Evolutionary conservation across 2,797 vertebrate genomes (phyloP).

Genomic region (Eupleurogrammus muticus): DNA sequence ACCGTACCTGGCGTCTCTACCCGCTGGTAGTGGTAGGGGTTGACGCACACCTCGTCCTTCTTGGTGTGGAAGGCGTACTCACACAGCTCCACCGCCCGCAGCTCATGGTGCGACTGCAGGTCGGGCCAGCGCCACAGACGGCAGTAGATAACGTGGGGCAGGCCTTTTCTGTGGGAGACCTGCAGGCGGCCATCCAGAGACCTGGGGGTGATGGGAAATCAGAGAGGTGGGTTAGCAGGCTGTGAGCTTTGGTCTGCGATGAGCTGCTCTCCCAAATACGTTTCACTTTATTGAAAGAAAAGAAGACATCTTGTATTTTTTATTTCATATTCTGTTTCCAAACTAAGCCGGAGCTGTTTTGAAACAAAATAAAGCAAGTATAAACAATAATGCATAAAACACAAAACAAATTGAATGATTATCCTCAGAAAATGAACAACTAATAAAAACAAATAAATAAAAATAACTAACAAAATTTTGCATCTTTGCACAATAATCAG

Average conservation of each 20-base stretch:
- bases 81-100: constrained; percentile 96
- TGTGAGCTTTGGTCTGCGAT: neutral
- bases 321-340: too few species aligned
- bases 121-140: constrained; percentile 99
- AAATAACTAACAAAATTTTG: too few species aligned
- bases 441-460: too few species aligned
- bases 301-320: too few species aligned
- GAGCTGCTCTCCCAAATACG: neutral
- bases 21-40: constrained; percentile 98
- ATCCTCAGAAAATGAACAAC: too few species aligned
- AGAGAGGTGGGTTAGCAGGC: neutral
- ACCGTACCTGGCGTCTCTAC: constrained; percentile 95
- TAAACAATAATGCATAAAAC: too few species aligned
- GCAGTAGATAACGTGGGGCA: constrained; percentile 99
- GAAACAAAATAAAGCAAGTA: too few species aligned
- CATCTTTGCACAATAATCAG: too few species aligned
- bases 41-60: constrained; percentile 99
- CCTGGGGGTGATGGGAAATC: constrained; percentile 73
- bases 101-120: constrained; percentile 99
- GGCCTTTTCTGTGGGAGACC: constrained; percentile 97
- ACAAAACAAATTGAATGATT: too few species aligned
- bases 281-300: neutral
- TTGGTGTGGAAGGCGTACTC: constrained; percentile 99
- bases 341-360: too few species aligned
- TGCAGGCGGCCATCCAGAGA: constrained; percentile 97